Conservation (phyloP, 1,140 invertebrate species). For the Trachymyrmex septentrionalis region DNA sequence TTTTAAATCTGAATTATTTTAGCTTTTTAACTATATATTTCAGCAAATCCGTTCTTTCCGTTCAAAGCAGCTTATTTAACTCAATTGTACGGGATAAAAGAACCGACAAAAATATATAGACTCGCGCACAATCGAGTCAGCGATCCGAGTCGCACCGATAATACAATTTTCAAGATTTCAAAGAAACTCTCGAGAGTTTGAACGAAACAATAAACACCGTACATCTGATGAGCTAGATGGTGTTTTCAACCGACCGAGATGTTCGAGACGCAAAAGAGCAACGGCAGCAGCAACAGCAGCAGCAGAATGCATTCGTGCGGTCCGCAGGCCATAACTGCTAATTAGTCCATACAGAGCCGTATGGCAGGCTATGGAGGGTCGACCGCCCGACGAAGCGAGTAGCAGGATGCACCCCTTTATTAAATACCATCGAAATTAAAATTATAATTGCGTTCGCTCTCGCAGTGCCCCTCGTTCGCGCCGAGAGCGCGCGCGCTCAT, state of each 20-base stretch:
- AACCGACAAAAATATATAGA: not conserved
- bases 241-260: constrained; percentile 22
- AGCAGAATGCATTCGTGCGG: constrained; percentile 76
- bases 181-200: not conserved
- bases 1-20: too few species aligned
- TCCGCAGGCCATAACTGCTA: constrained; percentile 85
- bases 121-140: not conserved
- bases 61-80: not conserved
- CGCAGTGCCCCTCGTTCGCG: constrained; percentile 69
- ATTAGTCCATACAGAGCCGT: constrained; percentile 82
- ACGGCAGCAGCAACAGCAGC: constrained; percentile 42
- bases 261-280: constrained; percentile 70
- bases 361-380: constrained; percentile 73
- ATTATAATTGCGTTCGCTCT: constrained; percentile 87
- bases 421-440: constrained; percentile 87
- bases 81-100: not conserved
- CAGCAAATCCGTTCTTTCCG: not conserved
- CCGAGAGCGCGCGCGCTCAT: constrained; percentile 57
- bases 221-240: not conserved
- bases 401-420: constrained; percentile 84
- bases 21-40: too few species aligned
- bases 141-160: not conserved
- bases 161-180: not conserved
- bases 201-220: not conserved
- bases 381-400: constrained; percentile 68